phyloP scores from a whole-genome alignment of 2,113 vertebrate species.

The Empidonax traillii region DNA sequence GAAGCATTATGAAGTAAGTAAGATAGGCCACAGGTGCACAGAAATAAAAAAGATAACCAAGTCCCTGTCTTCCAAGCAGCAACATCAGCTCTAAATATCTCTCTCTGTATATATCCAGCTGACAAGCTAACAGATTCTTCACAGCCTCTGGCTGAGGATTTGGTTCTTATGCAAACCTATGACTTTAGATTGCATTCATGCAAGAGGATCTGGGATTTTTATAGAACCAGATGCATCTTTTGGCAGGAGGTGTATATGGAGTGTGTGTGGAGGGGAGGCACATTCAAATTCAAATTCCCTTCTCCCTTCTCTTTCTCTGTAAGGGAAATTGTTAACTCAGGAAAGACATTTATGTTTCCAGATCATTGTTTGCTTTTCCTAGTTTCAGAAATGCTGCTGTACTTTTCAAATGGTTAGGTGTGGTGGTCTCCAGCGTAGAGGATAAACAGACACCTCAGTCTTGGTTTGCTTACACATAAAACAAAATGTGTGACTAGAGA shows the following conservation, averaged over 20 bases:
- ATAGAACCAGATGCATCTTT: constrained; percentile 61
- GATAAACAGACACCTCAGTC: not conserved
- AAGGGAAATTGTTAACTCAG: not conserved
- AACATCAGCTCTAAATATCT: constrained; percentile 38
- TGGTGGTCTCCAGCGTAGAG: not conserved
- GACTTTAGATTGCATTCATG: constrained; percentile 46
- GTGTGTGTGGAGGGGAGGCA: not conserved
- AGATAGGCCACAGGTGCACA: constrained; percentile 24
- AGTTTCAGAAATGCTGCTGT: not conserved
- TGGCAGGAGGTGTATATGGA: constrained; percentile 20
- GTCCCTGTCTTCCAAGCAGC: not conserved
- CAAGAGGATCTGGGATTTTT: constrained; percentile 47
- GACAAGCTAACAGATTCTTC: constrained; percentile 51
- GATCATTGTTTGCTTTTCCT: not conserved
- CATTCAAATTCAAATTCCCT: constrained; percentile 48
- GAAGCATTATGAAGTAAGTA: not conserved
- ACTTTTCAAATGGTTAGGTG: not conserved
- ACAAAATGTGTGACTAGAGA: not conserved
- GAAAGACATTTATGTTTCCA: not conserved
- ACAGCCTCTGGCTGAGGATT: constrained; percentile 48
- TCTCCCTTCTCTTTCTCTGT: not conserved
- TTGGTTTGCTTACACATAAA: not conserved
- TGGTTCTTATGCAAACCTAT: constrained; percentile 54
- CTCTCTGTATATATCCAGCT: not conserved
- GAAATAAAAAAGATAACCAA: not conserved